Evolutionary conservation across 2,888 invertebrate genomes (phyloP), one percentile per base, ranked within the genome.

Genomic region (Carterocephalus palaemon): DNA sequence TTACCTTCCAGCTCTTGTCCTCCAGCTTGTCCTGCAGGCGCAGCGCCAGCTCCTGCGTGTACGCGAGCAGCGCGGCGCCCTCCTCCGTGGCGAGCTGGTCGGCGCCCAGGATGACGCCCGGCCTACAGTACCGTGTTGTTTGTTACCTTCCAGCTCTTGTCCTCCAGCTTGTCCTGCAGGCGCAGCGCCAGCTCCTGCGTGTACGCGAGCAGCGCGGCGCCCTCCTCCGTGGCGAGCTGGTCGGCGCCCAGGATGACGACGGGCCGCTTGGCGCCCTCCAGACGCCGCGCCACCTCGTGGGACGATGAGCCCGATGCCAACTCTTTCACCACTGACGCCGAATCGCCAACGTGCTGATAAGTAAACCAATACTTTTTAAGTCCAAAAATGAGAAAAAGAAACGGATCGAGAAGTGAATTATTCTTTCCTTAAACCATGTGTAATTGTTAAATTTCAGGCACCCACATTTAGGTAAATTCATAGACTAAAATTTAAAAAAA

Each of bases 231-330:
- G 67, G 93, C 91, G 17, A 99, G 88, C 47, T 93, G 90, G 55
- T 95, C 94, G 2, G 95, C 93, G 9, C 99, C 99, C 19, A 99
- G 88, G 54, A 99, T 94, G 28, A 99, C 92, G 46, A 97, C 85
- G n/a, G 99, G 99, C 46, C 92, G 92, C 76, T 96, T 93, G 7
- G 99, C 97, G 2, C 83, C 70, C 60, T 91, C 88, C 54, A 97
- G 75, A 42, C 89, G 90, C 67, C 91, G 89, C 16, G 66, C 34
- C 1, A 80, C 75, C 22, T 64, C 73, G 52, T 75, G 69, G 0
- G 58, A 89, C 68, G 79, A 95, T 89, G 55, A 90, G 77, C 89
- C 97, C 90, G 84, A 87, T 4, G 91, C 90, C 15, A 99, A 83
- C 45, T 95, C 90, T 49, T 92, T 88, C 20, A 99, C 88, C 10